Base-by-base conservation (phyloP, 2,888 invertebrate genomes). In the Graphium colonna region DNA sequence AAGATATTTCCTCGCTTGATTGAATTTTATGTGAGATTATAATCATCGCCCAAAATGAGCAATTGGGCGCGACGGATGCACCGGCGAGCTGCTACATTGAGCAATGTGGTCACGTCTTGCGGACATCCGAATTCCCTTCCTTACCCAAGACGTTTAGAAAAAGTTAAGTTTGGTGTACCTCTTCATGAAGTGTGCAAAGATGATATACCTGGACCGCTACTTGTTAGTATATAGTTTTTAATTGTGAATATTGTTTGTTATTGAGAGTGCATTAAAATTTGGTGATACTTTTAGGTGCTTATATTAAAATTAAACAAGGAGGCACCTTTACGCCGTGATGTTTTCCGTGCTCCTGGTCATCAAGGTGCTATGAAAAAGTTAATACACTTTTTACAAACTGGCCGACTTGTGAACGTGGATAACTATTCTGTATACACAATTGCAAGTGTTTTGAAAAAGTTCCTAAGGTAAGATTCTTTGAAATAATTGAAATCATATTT, bases 401-500 rank as follows among this genome's bases (percentile, higher is more conserved):
- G 97, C 38, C 92, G 97, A 49, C 90, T 97, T 63, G 96, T 97
- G 55, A 97, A 97, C 84, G 96, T 97, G 73, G 97, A 97, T 78
- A 97, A 97, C 81, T 98, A 97, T 82, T 97, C 97, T 60, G 97
- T 98, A 59, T 98, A 98, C 85, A 99, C 99, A 18, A 97, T 99
- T 72, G 98, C 99, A 55, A 98, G 98, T 83, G 98, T 99, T 57
- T 91, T 99, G 60, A 99, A 99, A 91, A 98, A 98, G 89, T 99
- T 99, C 89, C 92, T 99, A 52, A 92, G 90, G 90, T 90, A 64
- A 70, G 66, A 46, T 7, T 21, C 17, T 18, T 26, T 47, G 13
- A 13, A 16, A 13, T 8, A 16, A 33, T 3, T 17, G 21, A 5
- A 21, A 21, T 3, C 21, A n/a, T 38, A 15, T 26, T 33, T 26